Base-by-base conservation (phyloP, 2,888 invertebrate genomes). In the Mechanitis mazaeus region DNA sequence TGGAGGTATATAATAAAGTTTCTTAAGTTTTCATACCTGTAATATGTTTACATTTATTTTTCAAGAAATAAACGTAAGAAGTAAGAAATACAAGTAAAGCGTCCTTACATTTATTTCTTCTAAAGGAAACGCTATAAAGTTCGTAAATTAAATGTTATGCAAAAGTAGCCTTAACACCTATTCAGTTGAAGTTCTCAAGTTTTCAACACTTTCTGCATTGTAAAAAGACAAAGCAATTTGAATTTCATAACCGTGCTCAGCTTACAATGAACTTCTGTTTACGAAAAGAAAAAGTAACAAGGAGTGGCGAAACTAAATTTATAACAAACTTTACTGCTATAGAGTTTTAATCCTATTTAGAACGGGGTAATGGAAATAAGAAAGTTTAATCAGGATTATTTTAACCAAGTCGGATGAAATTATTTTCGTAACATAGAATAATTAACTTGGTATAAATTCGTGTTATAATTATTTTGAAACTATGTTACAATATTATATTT, bases 221-320 rank as follows among this genome's bases (percentile, higher is more conserved):
- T 50, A 66, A 64, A 58, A 62, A 59, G 66, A 64, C 66, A 62
- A 66, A 64, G 58, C 59, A 66, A 64, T 64, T 64, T 62, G 66
- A 64, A 60, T 66, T 64, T 62, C 66, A 66, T 64, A 66, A 66
- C 64, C 58, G 47, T 56, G 60, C 61, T 58, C 45, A 46, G 59
- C 53, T 56, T 54, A 64, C 66, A 62, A 56, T 60, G 58, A 57
- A 66, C 66, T 63, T 63, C 59, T 62, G 66, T 62, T 64, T 66
- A 60, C 55, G 54, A 54, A 55, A 59, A 66, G 59, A 59, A 63
- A 65, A 63, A 63, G 56, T 60, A 53, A 59, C 46, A 55, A 11
- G 45, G 54, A 38, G 55, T 55, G 55, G 45, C 57, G 47, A 58
- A 64, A 64, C 64, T 66, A 59, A 64, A 66, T 64, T 66, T 64